Conservation (phyloP, 1,140 invertebrate genomes). For the Drosophila pseudoobscura region DNA sequence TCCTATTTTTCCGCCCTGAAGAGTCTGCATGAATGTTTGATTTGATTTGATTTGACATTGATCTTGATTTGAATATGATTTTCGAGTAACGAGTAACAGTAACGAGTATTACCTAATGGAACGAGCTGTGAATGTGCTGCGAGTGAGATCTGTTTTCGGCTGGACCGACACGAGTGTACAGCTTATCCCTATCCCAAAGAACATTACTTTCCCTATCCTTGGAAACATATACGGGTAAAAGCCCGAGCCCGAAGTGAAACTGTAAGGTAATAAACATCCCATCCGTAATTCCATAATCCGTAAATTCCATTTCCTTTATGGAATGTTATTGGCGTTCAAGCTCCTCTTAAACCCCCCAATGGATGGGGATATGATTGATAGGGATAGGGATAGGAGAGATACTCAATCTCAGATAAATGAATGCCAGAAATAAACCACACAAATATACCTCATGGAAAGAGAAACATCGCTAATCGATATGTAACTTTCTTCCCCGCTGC, state of each 20-base stretch:
- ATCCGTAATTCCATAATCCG: too few species aligned
- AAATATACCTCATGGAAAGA: too few species aligned
- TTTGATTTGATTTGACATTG: constrained; percentile 25
- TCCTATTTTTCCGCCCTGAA: constrained; percentile 10
- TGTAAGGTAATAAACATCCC: too few species aligned
- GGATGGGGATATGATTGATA: neutral
- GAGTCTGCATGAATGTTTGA: constrained; percentile 61
- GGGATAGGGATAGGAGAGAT: constrained; percentile 9
- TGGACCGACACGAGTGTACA: neutral
- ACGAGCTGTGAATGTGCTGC: constrained; percentile 14
- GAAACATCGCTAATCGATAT: constrained; percentile 32
- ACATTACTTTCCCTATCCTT: neutral
- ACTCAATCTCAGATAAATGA: constrained; percentile 9
- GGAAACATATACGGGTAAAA: too few species aligned
- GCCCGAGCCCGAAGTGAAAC: too few species aligned
- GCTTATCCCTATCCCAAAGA: constrained; percentile 10
- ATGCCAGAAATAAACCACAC: constrained; percentile 7
- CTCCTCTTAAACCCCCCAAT: neutral
- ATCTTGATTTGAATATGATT: constrained; percentile 33
- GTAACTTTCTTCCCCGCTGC: constrained; percentile 17
- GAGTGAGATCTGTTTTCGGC: constrained; percentile 24
- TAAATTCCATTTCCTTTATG: too few species aligned
- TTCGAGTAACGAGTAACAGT: constrained; percentile 18
- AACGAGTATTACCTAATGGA: constrained; percentile 7
- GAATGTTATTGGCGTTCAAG: too few species aligned